A percentile compares a stretch with the other conserved stretches of the same genome.
These are phyloP conservation scores for Protobothrops flavoviridis DNA, from an alignment of 2,113 vertebrate species.

Conservation along the genomic window DNA sequence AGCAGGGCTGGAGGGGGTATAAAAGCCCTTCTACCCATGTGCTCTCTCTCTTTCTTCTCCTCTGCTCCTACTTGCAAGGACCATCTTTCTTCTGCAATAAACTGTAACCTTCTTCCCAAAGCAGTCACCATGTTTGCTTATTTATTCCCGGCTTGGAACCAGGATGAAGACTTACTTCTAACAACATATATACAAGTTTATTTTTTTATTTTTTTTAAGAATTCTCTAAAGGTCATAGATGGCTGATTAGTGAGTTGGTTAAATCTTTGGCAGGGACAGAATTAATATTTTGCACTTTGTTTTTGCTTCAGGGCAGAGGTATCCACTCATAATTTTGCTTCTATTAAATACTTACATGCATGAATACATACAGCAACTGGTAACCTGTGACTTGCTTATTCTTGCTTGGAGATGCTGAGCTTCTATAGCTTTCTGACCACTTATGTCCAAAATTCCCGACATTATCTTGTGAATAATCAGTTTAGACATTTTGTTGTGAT, in stretches of 20 bases:
- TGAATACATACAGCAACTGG: background rate
- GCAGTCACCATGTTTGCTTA: no score
- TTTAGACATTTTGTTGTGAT: no score
- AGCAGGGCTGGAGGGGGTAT: no score
- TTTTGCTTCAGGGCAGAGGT: background rate
- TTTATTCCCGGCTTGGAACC: no score
- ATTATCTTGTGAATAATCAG: background rate
- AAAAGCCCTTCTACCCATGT: no score
- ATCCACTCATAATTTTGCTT: background rate
- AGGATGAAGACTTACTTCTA: no score
- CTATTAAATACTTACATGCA: background rate
- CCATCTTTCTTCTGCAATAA: no score
- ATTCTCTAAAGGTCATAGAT: background rate
- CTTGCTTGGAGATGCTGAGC: background rate
- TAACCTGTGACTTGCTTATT: background rate
- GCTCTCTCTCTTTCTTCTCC: no score
- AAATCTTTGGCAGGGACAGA: background rate
- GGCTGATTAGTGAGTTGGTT: background rate
- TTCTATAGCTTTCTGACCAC: background rate
- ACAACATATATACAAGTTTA: background rate
- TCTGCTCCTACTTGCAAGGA: no score
- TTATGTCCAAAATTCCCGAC: background rate
- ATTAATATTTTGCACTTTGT: background rate
- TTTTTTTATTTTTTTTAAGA: background rate
- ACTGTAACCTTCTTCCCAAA: no score